These are phyloP conservation scores for Istiophorus platypterus DNA, from an alignment of 2,113 vertebrate genomes.

Conservation along the genomic window DNA sequence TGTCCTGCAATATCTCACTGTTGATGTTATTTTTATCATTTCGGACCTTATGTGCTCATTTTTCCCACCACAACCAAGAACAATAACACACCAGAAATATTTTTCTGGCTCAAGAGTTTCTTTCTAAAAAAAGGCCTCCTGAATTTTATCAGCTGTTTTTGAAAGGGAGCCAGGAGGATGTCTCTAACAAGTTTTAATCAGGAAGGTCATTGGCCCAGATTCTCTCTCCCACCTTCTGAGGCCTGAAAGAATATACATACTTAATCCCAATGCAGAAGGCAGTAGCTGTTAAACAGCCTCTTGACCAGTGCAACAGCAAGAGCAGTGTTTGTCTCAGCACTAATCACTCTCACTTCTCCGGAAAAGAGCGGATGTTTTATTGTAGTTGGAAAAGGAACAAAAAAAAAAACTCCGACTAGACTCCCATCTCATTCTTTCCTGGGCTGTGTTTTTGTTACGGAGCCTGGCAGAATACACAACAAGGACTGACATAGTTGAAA, in stretches of 20 bases:
- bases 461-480: conserved; percentile 58
- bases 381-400: conserved; percentile 1
- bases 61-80: conserved; percentile 38
- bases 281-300: conserved; percentile 17
- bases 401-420: conserved; percentile 27
- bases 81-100: conserved; percentile 48
- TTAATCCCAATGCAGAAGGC: conserved; percentile 8
- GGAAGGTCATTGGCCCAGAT: conserved; percentile 47
- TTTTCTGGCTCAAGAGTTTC: conserved; percentile 18
- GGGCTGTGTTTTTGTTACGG: conserved; percentile 62
- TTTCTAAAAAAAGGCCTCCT: conserved; percentile 10
- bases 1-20: conserved; percentile 5
- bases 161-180: conserved; percentile 27
- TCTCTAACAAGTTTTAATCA: conserved; percentile 55
- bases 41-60: conserved; percentile 22
- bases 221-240: conserved; percentile 29
- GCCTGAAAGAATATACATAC: conserved; percentile 22
- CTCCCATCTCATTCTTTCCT: conserved; percentile 65
- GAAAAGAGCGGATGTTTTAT: conserved; percentile 62
- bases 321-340: conserved; percentile 13
- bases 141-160: conserved; percentile 44
- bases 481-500: conserved; percentile 56
- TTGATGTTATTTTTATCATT: conserved; percentile 8
- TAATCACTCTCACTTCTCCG: conserved; percentile 44
- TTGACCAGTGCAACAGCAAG: conserved; percentile 4